phyloP scores from a whole-genome alignment of 2,113 vertebrate species.

The Lasiurus borealis region DNA sequence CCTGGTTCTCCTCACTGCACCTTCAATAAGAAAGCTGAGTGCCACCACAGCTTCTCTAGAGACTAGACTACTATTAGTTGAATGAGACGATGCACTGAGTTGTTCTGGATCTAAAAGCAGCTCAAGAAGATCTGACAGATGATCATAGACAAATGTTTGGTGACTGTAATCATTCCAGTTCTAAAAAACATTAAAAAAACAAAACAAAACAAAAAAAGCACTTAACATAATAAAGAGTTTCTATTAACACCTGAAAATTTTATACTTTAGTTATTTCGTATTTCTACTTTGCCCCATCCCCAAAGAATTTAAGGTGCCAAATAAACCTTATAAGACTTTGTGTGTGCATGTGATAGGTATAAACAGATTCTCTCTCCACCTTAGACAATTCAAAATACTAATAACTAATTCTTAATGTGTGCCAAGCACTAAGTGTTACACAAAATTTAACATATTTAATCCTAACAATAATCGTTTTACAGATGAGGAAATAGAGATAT shows the following conservation, averaged over 20 bases:
- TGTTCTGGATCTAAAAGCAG: constrained; percentile 94
- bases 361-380: constrained; percentile 28
- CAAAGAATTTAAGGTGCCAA: constrained; percentile 9
- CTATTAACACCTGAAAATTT: neutral
- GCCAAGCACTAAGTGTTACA: constrained; percentile 29
- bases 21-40: constrained; percentile 94
- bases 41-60: constrained; percentile 90
- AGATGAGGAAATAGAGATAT: constrained; percentile 37
- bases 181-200: constrained; percentile 83
- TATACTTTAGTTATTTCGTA: constrained; percentile 39
- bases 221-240: constrained; percentile 27
- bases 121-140: constrained; percentile 92
- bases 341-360: neutral
- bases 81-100: constrained; percentile 89
- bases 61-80: constrained; percentile 87
- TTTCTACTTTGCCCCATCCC: neutral
- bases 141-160: constrained; percentile 91
- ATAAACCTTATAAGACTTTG: neutral
- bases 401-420: neutral
- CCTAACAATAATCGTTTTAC: constrained; percentile 15
- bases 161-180: constrained; percentile 98
- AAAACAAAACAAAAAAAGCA: neutral
- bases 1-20: constrained; percentile 83
- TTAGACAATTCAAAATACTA: constrained; percentile 57
- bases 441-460: constrained; percentile 49